phyloP scores from a whole-genome alignment of 2,797 vertebrate species.

The Sylvilagus floridanus region DNA sequence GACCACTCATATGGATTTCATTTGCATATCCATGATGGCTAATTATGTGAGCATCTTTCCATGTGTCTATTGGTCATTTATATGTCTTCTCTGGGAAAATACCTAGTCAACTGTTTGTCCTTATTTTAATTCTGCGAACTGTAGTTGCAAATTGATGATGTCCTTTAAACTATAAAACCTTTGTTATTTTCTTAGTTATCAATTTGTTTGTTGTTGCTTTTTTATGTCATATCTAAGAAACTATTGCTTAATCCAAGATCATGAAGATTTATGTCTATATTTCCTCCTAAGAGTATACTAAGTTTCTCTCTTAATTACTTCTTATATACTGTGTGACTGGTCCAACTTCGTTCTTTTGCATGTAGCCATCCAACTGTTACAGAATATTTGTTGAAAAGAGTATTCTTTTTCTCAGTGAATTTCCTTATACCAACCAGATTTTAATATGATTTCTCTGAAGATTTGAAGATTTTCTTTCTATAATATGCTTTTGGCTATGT shows the following conservation, averaged over 20 bases:
- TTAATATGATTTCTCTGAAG: background rate
- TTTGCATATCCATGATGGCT: background rate
- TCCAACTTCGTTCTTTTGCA: background rate
- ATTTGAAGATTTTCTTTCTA: background rate
- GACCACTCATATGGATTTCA: too few species aligned
- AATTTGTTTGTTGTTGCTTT: background rate
- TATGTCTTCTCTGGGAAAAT: background rate
- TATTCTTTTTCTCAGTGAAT: background rate
- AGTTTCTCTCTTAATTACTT: background rate
- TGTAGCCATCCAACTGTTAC: background rate
- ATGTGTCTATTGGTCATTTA: background rate
- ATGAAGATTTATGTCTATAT: background rate
- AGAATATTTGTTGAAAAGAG: background rate
- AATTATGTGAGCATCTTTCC: background rate
- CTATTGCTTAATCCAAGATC: background rate
- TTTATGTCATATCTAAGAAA: background rate
- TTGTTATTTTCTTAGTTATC: background rate
- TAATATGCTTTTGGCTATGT: background rate
- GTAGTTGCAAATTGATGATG: background rate
- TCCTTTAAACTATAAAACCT: background rate
- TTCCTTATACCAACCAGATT: background rate
- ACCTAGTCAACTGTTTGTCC: background rate
- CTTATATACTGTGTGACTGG: background rate
- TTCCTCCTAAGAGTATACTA: background rate
- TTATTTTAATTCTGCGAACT: constrained; percentile 29